phyloP scores from a whole-genome alignment of 2,113 vertebrate species.

The Epinephelus lanceolatus region DNA sequence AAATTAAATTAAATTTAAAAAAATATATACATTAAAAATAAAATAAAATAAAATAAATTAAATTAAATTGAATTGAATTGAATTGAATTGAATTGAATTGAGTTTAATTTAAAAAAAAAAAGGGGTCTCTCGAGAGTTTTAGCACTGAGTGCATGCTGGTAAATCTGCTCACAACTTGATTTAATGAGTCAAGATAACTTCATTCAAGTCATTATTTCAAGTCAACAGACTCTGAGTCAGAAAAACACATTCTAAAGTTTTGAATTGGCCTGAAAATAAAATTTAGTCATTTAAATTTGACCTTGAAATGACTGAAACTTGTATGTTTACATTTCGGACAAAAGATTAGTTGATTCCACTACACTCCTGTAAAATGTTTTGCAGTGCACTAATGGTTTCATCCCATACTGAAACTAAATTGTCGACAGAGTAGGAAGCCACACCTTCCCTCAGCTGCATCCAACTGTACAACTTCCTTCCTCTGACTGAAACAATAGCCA shows the following conservation, averaged over 20 bases:
- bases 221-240: background rate
- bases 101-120: background rate
- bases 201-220: background rate
- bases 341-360: background rate
- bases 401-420: background rate
- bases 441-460: conserved; percentile 13
- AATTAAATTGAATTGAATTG: no score
- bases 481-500: conserved; percentile 37
- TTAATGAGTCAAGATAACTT: background rate
- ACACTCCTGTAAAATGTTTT: background rate
- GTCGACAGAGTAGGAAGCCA: conserved; percentile 29
- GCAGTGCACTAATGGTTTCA: background rate
- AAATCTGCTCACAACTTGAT: background rate
- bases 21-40: no score
- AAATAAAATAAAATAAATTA: no score
- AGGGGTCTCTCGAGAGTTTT: background rate
- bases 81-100: no score
- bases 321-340: background rate
- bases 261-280: no score
- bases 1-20: no score
- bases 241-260: no score
- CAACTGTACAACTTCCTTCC: conserved; percentile 36
- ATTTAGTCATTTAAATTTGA: no score
- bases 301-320: no score
- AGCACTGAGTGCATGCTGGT: background rate